Base-by-base conservation (phyloP, 2,888 invertebrate genomes). In the Ormyrus nitidulus region DNA sequence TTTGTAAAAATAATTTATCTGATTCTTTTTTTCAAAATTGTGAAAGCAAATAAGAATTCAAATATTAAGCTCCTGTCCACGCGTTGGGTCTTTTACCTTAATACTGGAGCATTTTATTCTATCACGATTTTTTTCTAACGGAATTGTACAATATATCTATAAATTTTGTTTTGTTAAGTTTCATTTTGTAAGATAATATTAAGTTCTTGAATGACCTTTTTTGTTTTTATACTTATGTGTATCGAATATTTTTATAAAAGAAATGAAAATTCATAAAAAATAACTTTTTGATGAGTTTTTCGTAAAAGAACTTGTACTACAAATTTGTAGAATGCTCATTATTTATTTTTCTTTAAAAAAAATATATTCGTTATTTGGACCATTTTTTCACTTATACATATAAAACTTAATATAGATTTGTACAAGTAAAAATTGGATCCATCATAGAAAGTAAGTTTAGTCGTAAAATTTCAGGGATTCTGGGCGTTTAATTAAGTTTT, bases 91-190 rank as follows among this genome's bases (percentile, higher is more conserved):
- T 34, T 34, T 34, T 34, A 34, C 34, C 34, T 34, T 34, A 48
- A 68, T 34, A 19, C 19, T 64, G 19, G 11, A 78, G 59, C 66
- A 65, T 68, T 72, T 72, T 65, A 71, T 64, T 78, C 48, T 59
- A 6, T 69, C 13, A 49, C 11, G 46, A 49, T 62, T 73, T 72
- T 44, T 64, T 68, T 51, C 70, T 61, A 66, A 56, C 54, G 56
- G 53, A n/a, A 71, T 61, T 54, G 62, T 77, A 65, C 11, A 65
- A 13, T 7, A 48, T 44, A 56, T 68, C 48, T 74, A 58, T 70
- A 56, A 10, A 71, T 75, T 74, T 78, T 75, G 74, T 78, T 81
- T 81, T 81, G 74, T 81, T 81, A 81, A 81, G 77, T 78, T 81
- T 81, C 74, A 62, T 66, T 74, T 74, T 78, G 74, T 77, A 81